A percentile compares a stretch with the other conserved stretches of the same genome.
Evolutionary conservation across 2,888 invertebrate genomes (phyloP).

Genomic region (Agrotis ipsilon): DNA sequence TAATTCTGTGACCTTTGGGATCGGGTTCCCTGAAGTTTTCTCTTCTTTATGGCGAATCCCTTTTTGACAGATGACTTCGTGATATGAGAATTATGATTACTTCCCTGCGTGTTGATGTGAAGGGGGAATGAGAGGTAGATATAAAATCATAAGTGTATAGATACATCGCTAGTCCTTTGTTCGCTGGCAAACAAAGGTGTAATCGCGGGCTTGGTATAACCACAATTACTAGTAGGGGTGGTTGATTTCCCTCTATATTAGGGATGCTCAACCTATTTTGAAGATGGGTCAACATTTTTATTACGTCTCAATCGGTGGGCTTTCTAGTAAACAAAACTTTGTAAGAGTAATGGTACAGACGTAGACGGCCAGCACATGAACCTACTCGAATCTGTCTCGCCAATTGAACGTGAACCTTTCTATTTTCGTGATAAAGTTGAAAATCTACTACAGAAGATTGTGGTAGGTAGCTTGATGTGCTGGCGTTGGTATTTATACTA

Average conservation of each 20-base stretch:
- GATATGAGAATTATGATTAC: slow-evolving; percentile 55
- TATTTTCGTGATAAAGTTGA: no score
- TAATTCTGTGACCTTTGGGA: slow-evolving; percentile 29
- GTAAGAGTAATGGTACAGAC: no score
- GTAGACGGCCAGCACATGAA: no score
- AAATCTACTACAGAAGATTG: no score
- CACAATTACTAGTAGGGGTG: slow-evolving; percentile 7
- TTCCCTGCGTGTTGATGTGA: slow-evolving; percentile 36
- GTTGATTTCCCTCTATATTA: background rate
- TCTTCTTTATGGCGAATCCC: slow-evolving; percentile 43
- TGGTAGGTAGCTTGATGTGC: no score
- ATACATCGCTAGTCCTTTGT: slow-evolving; percentile 34
- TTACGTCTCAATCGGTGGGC: no score
- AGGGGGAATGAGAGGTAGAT: slow-evolving; percentile 9
- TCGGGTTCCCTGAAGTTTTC: slow-evolving; percentile 44
- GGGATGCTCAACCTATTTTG: no score
- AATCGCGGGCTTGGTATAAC: slow-evolving; percentile 18
- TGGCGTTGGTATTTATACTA: no score
- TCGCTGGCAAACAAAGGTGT: slow-evolving; percentile 34
- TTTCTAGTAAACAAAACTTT: no score
- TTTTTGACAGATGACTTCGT: slow-evolving; percentile 39
- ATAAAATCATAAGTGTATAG: slow-evolving; percentile 18
- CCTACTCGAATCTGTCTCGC: no score
- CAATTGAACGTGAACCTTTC: no score
- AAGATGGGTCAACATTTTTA: no score